These are phyloP conservation scores for Temnothorax longispinosus DNA, from an alignment of 1,140 invertebrate species.

Conservation along the genomic window DNA sequence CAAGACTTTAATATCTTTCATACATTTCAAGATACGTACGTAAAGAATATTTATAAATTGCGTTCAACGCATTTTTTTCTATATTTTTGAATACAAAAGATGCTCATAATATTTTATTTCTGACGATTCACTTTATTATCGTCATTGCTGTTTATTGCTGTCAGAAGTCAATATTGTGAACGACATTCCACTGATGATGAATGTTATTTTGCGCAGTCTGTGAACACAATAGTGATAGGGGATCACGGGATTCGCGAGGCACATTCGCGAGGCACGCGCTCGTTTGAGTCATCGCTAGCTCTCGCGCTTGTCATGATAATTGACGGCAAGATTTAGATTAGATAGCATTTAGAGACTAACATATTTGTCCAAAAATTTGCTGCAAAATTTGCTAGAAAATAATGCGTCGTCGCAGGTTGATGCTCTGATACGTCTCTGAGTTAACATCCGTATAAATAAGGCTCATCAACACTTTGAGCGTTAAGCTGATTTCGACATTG, in stretches of 20 bases:
- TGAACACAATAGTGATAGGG: background rate
- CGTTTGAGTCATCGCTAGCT: background rate
- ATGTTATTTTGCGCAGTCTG: constrained; percentile 1
- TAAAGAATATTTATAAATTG: background rate
- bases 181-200: background rate
- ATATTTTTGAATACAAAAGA: background rate
- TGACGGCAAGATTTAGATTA: constrained; percentile 21
- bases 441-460: background rate
- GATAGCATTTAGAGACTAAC: background rate
- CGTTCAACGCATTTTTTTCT: background rate
- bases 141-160: background rate
- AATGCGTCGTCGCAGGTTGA: background rate
- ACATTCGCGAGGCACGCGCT: background rate
- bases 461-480: background rate
- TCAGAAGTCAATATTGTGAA: background rate
- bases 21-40: background rate
- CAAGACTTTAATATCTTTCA: background rate
- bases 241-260: background rate
- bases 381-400: background rate
- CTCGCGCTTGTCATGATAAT: background rate
- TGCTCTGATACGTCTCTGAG: background rate
- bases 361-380: background rate
- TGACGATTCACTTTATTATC: background rate
- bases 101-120: background rate
- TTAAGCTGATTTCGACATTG: too few relatives aligned